phyloP scores from a whole-genome alignment of 2,888 invertebrate species.

The Trimorus sp. region DNA sequence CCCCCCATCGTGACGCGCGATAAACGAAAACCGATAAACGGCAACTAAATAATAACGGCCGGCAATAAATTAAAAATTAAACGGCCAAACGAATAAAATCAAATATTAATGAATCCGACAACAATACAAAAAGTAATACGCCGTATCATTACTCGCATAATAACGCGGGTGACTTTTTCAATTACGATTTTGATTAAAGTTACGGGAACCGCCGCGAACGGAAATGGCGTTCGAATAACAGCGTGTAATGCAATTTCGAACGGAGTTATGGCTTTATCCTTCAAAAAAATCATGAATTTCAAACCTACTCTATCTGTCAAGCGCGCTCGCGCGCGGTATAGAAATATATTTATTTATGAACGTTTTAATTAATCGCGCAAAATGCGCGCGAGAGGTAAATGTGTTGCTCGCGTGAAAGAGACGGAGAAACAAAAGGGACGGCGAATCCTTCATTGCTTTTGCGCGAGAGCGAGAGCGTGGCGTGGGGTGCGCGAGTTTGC shows the following conservation, averaged over 20 bases:
- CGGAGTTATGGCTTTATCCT: conserved; percentile 49
- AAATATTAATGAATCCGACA: conserved; percentile 9
- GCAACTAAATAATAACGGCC: no score
- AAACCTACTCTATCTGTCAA: conserved; percentile 53
- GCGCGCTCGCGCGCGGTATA: conserved; percentile 38
- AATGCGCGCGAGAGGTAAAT: conserved; percentile 67
- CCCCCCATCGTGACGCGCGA: no score
- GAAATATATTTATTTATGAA: conserved; percentile 62
- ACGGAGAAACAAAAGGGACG: conserved; percentile 58
- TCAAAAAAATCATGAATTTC: conserved; percentile 49
- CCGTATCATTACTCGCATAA: conserved; percentile 24
- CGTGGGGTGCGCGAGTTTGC: conserved; percentile 53
- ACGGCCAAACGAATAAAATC: neutral
- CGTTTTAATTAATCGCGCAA: conserved; percentile 60
- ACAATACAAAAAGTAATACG: neutral
- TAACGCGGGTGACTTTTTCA: conserved; percentile 45
- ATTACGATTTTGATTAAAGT: conserved; percentile 51
- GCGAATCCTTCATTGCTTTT: conserved; percentile 49
- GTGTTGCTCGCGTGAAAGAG: conserved; percentile 69
- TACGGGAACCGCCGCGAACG: conserved; percentile 40
- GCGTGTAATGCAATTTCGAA: conserved; percentile 47
- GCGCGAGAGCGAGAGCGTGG: conserved; percentile 66
- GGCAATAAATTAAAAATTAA: neutral
- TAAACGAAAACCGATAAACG: no score
- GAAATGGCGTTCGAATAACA: conserved; percentile 51